Evolutionary conservation across 2,888 invertebrate species (phyloP).

Genomic region (Thera obeliscata): DNA sequence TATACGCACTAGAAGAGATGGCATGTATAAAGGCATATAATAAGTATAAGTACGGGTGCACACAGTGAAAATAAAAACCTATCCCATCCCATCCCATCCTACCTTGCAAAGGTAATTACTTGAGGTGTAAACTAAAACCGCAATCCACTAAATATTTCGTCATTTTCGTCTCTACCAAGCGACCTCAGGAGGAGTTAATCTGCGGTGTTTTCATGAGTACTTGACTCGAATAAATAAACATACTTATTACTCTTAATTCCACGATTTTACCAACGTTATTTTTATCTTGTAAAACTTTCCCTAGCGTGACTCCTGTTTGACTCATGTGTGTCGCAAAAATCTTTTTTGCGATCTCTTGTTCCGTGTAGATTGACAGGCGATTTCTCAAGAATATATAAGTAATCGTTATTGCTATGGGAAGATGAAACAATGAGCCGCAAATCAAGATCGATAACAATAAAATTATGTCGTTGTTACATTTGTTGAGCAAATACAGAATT

Average conservation of each 20-base stretch:
- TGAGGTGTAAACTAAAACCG: too few relatives aligned
- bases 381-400: constrained; percentile 14
- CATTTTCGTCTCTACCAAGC: too few relatives aligned
- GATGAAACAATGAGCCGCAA: constrained; percentile 35
- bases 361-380: constrained; percentile 27
- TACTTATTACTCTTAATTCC: background rate
- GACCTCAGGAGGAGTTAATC: too few relatives aligned
- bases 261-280: constrained; percentile 5
- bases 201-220: too few relatives aligned
- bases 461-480: constrained; percentile 32
- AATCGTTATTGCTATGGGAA: constrained; percentile 31
- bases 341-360: constrained; percentile 36
- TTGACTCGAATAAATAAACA: background rate
- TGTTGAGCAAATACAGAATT: constrained; percentile 20
- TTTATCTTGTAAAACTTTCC: constrained; percentile 32
- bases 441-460: constrained; percentile 37
- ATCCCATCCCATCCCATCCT: too few relatives aligned
- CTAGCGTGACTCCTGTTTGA: constrained; percentile 32
- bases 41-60: too few relatives aligned
- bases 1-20: too few relatives aligned
- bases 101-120: too few relatives aligned
- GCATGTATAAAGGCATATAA: too few relatives aligned
- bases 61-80: too few relatives aligned
- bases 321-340: constrained; percentile 33
- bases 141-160: too few relatives aligned